Evolutionary conservation across 53 echinoderm and acorn worm genomes (phyloP).

Genomic region (Glandiceps talaboti): DNA sequence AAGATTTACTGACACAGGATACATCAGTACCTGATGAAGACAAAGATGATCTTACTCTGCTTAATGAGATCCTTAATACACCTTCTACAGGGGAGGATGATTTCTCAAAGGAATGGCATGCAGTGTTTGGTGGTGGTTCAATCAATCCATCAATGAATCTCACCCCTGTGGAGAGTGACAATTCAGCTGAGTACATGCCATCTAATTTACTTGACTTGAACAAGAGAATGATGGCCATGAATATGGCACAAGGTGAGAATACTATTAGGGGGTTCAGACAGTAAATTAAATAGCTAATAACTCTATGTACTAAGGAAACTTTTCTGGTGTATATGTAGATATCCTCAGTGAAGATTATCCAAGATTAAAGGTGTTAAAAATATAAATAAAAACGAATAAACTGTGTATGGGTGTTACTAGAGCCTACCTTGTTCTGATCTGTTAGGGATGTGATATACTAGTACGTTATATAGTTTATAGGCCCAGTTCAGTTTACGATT

Average conservation of each 20-base stretch:
- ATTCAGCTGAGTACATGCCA: constrained; percentile 51
- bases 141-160: background rate
- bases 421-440: too few species aligned
- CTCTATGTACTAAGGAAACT: too few species aligned
- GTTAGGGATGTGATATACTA: too few species aligned
- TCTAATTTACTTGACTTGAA: constrained; percentile 77
- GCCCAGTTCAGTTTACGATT: too few species aligned
- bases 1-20: constrained; percentile 64
- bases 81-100: constrained; percentile 62
- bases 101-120: constrained; percentile 8
- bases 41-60: constrained; percentile 67
- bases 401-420: too few species aligned
- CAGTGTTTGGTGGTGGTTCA: constrained; percentile 37
- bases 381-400: too few species aligned
- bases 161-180: constrained; percentile 14
- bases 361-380: too few species aligned
- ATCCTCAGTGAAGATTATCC: too few species aligned
- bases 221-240: constrained; percentile 37
- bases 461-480: too few species aligned
- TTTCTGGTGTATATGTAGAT: too few species aligned
- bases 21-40: constrained; percentile 20
- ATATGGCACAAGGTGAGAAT: constrained; percentile 21
- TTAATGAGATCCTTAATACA: constrained; percentile 92
- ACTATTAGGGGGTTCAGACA: too few species aligned
- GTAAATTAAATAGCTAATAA: too few species aligned